Base-by-base conservation (phyloP, 2,797 vertebrate genomes). In the Betta splendens region DNA sequence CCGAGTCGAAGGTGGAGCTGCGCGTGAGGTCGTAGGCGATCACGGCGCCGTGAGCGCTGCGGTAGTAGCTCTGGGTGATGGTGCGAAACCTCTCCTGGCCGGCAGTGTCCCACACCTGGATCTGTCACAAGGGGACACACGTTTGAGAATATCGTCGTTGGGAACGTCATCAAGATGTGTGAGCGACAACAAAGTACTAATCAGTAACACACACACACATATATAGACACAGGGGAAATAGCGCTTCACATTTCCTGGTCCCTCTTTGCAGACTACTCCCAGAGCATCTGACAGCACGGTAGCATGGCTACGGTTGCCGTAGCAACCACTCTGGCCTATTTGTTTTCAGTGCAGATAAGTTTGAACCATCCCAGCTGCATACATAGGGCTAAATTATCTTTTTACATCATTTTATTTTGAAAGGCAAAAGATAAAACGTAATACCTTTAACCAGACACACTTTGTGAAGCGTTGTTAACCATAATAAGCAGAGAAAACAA, bases 51-150 rank as follows among this genome's bases (percentile, higher is more conserved):
- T 98, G 94, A 18, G 95, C 96, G 0, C 95, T 98, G 64, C 95
- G 94, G 70, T 98, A 97, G 70, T 98, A 98, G 72, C 96, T 97
- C 83, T 97, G 95, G 13, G 95, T 96, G 90, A 98, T 98, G 3
- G 96, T 97, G 15, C 94, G 93, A 80, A 97, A 98, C 49, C 96
- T 91, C 87, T 97, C 96, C 81, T 98, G 96, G 5, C 96, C 96
- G 0, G 96, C 95, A 0, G 96, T 98, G 89, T 98, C 96, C 96
- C 96, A 98, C 42, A 98, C 94, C 74, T 98, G 96, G 78, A 98
- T 94, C 96, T 98, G 89, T 9, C 40, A 54, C 49, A n/a, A n/a
- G n/a, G n/a, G n/a, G n/a, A n/a, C n/a, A n/a, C n/a, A n/a, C n/a
- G n/a, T n/a, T n/a, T n/a, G n/a, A n/a, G n/a, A n/a, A n/a, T n/a